Evolutionary conservation across 2,113 vertebrate genomes (phyloP).

Genomic region (Pardalotus punctatus): DNA sequence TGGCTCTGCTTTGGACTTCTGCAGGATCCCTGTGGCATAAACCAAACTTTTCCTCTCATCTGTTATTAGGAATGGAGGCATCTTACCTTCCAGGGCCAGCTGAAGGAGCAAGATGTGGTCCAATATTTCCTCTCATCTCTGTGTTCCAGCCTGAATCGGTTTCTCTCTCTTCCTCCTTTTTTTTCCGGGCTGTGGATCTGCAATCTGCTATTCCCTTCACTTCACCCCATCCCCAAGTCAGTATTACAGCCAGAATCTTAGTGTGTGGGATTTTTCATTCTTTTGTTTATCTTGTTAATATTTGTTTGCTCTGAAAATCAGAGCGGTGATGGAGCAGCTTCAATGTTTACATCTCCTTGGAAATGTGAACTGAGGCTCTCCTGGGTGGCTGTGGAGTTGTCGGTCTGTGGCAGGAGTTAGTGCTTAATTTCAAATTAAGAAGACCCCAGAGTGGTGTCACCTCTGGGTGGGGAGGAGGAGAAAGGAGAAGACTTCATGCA

Average conservation of each 20-base stretch:
- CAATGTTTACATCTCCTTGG: slow-evolving; percentile 43
- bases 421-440: background rate
- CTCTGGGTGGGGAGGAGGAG: background rate
- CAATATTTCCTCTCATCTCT: background rate
- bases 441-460: background rate
- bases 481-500: background rate
- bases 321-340: background rate
- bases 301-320: slow-evolving; percentile 49
- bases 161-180: background rate
- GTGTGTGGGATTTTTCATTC: slow-evolving; percentile 46
- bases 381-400: background rate
- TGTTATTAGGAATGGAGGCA: background rate
- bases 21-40: background rate
- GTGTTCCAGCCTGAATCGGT: background rate
- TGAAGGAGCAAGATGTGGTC: background rate
- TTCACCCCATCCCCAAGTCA: background rate
- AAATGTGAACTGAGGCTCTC: slow-evolving; percentile 13
- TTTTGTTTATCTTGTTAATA: slow-evolving; percentile 60
- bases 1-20: background rate
- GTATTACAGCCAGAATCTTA: background rate
- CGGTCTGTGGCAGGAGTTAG: background rate
- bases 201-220: background rate
- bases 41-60: background rate
- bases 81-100: background rate
- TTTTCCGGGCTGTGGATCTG: background rate